phyloP scores from a whole-genome alignment of 2,113 vertebrate genomes.

The Charina bottae region DNA sequence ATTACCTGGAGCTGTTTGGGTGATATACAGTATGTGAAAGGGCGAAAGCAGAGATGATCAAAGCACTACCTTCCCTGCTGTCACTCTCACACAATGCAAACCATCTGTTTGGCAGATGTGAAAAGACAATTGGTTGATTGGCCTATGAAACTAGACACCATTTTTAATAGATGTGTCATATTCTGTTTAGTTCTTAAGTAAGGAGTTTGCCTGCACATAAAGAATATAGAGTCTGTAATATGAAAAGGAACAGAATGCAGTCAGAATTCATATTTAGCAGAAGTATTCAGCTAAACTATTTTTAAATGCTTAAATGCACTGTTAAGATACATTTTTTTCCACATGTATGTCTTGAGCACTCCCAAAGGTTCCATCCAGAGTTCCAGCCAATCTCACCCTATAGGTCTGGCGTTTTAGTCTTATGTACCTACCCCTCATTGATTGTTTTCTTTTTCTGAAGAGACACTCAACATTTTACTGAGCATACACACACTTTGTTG shows the following conservation, averaged over 20 bases:
- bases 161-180: neutral
- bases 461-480: neutral
- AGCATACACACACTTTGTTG: neutral
- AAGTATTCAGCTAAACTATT: neutral
- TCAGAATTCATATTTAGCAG: neutral
- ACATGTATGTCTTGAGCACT: neutral
- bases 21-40: neutral
- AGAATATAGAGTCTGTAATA: neutral
- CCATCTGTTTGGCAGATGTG: slow-evolving; percentile 1
- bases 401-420: neutral
- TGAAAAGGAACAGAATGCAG: slow-evolving; percentile 6
- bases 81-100: neutral
- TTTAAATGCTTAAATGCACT: neutral
- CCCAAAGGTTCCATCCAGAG: neutral
- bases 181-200: neutral
- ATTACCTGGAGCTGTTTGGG: neutral
- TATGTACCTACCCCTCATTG: neutral
- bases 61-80: neutral
- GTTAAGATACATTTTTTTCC: neutral
- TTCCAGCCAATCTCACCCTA: neutral
- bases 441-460: neutral
- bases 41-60: neutral
- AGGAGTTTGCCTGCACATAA: neutral
- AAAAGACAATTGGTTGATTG: neutral
- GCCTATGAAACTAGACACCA: neutral